Base-by-base conservation (phyloP, 1,140 invertebrate species). In the Atta texana region DNA sequence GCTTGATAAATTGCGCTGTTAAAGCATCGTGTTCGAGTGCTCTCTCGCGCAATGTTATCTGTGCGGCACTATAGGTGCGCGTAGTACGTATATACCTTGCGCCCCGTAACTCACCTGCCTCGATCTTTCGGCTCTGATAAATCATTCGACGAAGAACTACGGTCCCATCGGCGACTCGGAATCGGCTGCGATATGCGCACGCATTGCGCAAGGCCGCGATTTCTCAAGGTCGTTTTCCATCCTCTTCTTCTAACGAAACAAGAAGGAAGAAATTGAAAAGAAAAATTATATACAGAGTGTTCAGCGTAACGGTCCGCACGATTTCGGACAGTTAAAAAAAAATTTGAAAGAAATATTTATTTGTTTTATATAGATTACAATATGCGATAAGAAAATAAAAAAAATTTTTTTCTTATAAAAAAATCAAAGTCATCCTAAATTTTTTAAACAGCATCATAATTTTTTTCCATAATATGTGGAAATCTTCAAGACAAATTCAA, bases 1-100 rank as follows among this genome's bases (percentile, higher is more conserved):
- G 88, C 90, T 93, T 93, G 93, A 94, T 94, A 93, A 93, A 94
- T 93, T 92, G 93, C 92, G 93, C 90, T 93, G 93, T 92, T 93
- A 92, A 93, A 89, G 89, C 90, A 91, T 90, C 90, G 87, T 91
- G 89, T 82, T 85, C 59, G 63, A 66, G 59, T 81, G 59, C 77
- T 63, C 76, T 64, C 64, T 66, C 31, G 66, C 69, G 80, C 84
- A 81, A 84, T 71, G 88, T 90, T 89, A 89, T 89, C 88, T 88
- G n/a, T 72, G 72, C 85, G 85, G 80, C 81, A 78, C 72, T 84
- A 21, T 72, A 85, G 85, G 72, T 85, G 72, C 82, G 80, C 69
- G 85, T 53, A 57, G 61, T 49, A 44, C 14, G 21, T 85, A 68
- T 85, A 64, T 78, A 57, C 51, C 68, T 49, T 53, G 85, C 51